Base-by-base conservation (phyloP, 2,113 vertebrate genomes). In the Poeciliopsis occidentalis region DNA sequence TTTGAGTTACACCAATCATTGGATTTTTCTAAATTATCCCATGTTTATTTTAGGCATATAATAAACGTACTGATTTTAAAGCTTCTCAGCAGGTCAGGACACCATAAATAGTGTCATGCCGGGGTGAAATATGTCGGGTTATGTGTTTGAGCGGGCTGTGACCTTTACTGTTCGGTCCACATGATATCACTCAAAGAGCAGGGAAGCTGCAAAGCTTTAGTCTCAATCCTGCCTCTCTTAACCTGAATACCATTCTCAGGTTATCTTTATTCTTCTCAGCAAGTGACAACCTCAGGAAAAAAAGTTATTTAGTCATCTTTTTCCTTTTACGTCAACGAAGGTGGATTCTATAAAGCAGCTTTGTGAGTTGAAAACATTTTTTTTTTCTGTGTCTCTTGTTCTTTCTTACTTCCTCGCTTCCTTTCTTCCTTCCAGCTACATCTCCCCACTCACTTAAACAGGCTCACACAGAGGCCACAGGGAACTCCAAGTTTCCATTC, bases 401-500 rank as follows among this genome's bases (percentile, higher is more conserved):
- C 13, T 73, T 39, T 60, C 68, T 69, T 71, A 76, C 60, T 78
- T 61, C n/a, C 69, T 79, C n/a, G 29, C 76, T 78, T 72, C 54
- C 75, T 84, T 77, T 81, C 68, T 81, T 75, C 67, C 54, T 67
- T 76, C 70, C 17, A 73, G 76, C 73, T 76, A 70, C 61, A 8
- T 74, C 82, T 81, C 54, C 75, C 68, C 41, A 44, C 84, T 78
- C 78, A 62, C 64, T 64, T 85, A 82, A 69, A 80, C 63, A 82
- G 60, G 61, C 83, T 66, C 75, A 71, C 72, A 79, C 69, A 67
- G 80, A 72, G 89, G 90, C 91, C 88, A 88, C 80, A 87, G 88
- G 88, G 87, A 92, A 89, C 87, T 92, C 89, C 85, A 88, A 92
- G 85, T 91, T 95, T 91, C 88, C 84, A 89, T 91, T 95, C 92